Conservation (phyloP, 37 sponge, comb jelly and placozoan species). For the Oscarella lobularis region DNA sequence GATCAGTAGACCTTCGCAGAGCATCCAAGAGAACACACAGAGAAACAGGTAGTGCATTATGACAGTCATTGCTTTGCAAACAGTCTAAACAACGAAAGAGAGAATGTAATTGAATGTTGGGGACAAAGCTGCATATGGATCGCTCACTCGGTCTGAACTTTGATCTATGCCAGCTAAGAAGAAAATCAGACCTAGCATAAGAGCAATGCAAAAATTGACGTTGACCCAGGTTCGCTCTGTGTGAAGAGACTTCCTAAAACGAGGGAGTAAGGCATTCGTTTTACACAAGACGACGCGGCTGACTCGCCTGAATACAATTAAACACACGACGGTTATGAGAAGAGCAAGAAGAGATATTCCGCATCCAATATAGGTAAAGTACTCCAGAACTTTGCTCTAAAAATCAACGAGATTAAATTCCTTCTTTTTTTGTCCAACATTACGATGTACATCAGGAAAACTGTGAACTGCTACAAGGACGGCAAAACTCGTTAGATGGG, state of each 20-base stretch:
- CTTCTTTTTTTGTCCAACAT: no score
- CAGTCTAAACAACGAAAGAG: conserved; percentile 1
- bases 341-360: background rate
- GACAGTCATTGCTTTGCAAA: conserved; percentile 7
- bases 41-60: conserved; percentile 19
- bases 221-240: conserved; percentile 6
- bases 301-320: background rate
- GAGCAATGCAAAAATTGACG: conserved; percentile 15
- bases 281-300: background rate
- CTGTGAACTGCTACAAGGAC: background rate
- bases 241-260: background rate
- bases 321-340: background rate
- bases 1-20: conserved; percentile 13
- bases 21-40: conserved; percentile 21
- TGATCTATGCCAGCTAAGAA: conserved; percentile 13
- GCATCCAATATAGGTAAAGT: background rate
- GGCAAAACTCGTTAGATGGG: background rate
- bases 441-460: no score
- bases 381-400: background rate
- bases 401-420: no score
- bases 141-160: background rate
- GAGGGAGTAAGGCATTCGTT: no score
- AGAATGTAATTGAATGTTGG: background rate
- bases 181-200: conserved; percentile 8
- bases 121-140: background rate